Conservation (phyloP, 2,797 vertebrate species). For the Halcyon leucocephala region DNA sequence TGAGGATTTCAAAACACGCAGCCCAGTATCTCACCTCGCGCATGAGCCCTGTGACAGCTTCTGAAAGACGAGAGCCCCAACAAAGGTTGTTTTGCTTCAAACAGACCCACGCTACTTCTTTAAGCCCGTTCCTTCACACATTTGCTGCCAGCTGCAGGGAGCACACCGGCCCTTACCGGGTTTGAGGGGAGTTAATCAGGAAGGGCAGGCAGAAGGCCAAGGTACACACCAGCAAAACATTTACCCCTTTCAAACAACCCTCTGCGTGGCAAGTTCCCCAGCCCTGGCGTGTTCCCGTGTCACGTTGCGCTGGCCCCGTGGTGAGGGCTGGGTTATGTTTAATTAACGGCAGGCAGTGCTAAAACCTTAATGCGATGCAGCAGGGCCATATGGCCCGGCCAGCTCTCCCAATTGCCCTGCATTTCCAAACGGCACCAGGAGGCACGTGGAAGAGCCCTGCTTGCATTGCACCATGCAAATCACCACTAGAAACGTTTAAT, state of each 20-base stretch:
- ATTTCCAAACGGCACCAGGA: background rate
- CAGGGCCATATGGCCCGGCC: background rate
- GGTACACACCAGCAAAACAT: background rate
- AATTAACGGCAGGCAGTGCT: background rate
- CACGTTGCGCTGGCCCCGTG: background rate
- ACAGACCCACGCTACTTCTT: background rate
- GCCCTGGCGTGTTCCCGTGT: background rate
- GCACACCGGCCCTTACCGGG: accelerated
- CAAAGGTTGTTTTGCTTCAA: background rate
- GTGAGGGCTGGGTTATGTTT: background rate
- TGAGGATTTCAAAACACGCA: background rate
- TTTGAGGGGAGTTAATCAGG: background rate
- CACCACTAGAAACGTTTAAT: background rate
- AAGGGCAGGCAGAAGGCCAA: background rate
- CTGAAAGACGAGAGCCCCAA: accelerated
- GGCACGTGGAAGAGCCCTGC: background rate
- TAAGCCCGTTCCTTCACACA: accelerated
- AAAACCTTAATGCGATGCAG: background rate
- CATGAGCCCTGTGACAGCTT: background rate
- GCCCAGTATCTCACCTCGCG: accelerated
- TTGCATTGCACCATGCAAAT: background rate
- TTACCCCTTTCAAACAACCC: background rate
- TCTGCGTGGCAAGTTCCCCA: background rate
- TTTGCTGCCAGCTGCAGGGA: background rate
- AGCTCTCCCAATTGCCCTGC: background rate